These are phyloP conservation scores for Petrocephalus zakoni DNA, from an alignment of 2,113 vertebrate species.

Conservation along the genomic window DNA sequence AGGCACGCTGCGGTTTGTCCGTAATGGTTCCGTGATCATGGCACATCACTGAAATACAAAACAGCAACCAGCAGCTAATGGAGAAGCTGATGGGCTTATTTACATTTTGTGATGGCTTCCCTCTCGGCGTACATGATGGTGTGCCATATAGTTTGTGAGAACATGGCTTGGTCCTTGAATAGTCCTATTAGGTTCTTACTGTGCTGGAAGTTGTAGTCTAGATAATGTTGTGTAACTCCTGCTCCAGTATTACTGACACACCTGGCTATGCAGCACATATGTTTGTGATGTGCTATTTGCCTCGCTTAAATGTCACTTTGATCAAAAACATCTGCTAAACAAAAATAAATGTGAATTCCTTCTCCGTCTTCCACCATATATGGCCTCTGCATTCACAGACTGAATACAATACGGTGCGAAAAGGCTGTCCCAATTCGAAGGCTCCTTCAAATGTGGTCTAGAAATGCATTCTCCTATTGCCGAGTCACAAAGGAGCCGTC, in stretches of 20 bases:
- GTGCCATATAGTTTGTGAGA: not conserved
- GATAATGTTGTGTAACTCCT: not conserved
- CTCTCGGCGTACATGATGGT: not conserved
- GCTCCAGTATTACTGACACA: not conserved
- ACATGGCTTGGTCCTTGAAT: not conserved
- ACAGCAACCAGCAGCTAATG: not conserved
- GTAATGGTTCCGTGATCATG: not conserved
- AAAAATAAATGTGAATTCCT: not conserved
- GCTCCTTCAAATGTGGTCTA: too few relatives aligned
- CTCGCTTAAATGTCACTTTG: not conserved
- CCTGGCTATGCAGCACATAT: not conserved
- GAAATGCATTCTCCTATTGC: too few relatives aligned
- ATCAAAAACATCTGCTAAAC: not conserved
- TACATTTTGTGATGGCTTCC: not conserved
- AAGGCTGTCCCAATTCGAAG: too few relatives aligned
- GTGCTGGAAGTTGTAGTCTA: not conserved
- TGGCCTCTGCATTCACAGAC: not conserved
- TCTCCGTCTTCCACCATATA: not conserved
- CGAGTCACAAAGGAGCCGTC: too few relatives aligned
- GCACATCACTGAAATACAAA: not conserved
- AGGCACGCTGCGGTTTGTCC: not conserved
- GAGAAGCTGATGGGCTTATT: not conserved
- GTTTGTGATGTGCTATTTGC: not conserved
- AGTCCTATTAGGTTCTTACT: not conserved
- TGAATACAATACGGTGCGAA: not conserved